Evolutionary conservation across 2,113 vertebrate genomes (phyloP).

Genomic region (Notiomystis cincta): DNA sequence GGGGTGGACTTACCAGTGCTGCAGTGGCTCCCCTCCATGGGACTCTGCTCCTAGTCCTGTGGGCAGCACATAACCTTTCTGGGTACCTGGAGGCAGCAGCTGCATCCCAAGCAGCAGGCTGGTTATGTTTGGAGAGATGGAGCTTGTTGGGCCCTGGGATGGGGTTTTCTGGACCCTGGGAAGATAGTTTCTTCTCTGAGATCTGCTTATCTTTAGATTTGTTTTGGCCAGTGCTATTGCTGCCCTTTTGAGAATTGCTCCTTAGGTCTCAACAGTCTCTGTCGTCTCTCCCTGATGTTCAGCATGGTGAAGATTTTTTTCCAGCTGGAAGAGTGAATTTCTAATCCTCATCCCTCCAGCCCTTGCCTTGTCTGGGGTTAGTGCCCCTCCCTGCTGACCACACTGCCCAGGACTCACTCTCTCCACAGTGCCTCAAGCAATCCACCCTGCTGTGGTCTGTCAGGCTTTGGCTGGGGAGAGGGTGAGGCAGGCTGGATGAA

Average conservation of each 20-base stretch:
- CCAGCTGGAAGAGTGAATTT: neutral
- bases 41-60: neutral
- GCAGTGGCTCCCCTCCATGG: neutral
- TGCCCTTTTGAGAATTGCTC: neutral
- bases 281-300: neutral
- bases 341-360: neutral
- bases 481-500: constrained; percentile 7
- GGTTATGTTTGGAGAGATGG: neutral
- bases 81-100: neutral
- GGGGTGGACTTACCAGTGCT: neutral
- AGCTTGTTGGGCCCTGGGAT: neutral
- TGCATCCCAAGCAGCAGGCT: neutral
- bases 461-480: neutral
- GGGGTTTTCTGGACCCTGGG: neutral
- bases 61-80: rapidly evolving
- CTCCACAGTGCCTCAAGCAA: neutral
- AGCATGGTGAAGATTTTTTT: neutral
- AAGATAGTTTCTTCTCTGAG: neutral
- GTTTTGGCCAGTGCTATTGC: neutral
- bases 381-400: neutral
- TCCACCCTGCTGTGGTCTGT: neutral
- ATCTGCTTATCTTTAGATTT: neutral
- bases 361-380: neutral
- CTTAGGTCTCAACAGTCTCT: neutral
- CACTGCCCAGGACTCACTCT: neutral